Evolutionary conservation across 2,888 invertebrate species (phyloP), one percentile per base, ranked within the genome.

Genomic region (Steromphala cineraria): DNA sequence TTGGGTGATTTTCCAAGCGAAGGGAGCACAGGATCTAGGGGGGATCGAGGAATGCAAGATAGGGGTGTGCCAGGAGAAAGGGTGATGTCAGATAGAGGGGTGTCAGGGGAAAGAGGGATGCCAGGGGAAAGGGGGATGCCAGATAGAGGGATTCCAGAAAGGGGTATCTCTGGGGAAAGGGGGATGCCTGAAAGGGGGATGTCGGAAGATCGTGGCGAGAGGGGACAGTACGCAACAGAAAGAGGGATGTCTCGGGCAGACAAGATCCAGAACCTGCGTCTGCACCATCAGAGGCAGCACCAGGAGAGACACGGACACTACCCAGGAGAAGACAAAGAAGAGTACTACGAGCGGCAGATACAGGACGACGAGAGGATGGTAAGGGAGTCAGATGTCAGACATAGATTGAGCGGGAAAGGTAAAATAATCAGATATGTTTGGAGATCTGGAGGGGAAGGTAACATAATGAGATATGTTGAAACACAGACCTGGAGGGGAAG

Each of bases 301-400:
- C 94, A 94, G 21, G 95, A 95, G 88, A 92, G 95, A 75, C 94
- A 95, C 80, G 95, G 95, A 0, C 95, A 95, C 80, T 95, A 95
- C 89, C 95, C 95, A 1, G 91, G 94, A 2, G 95, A 95, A 62
- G 95, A 95, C 67, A 90, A 94, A 31, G 92, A 93, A 76, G 92
- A 93, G 77, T 83, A 84, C 53, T 90, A 90, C 71, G 93, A 93
- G 78, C 80, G 84, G 36, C 86, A 90, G 71, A 86, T 92, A 31
- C 90, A 90, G 83, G 88, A 90, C 75, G 87, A 90, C 46, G 90
- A 91, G 81, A 82, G n/a, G n/a, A n/a, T n/a, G n/a, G n/a, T n/a
- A n/a, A n/a, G n/a, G n/a, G n/a, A n/a, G n/a, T n/a, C n/a, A n/a
- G n/a, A n/a, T n/a, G n/a, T n/a, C n/a, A n/a, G n/a, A n/a, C n/a